These are phyloP conservation scores for Cladopsammia gracilis DNA, from an alignment of 64 coral and sea anemone species.

Conservation along the genomic window DNA sequence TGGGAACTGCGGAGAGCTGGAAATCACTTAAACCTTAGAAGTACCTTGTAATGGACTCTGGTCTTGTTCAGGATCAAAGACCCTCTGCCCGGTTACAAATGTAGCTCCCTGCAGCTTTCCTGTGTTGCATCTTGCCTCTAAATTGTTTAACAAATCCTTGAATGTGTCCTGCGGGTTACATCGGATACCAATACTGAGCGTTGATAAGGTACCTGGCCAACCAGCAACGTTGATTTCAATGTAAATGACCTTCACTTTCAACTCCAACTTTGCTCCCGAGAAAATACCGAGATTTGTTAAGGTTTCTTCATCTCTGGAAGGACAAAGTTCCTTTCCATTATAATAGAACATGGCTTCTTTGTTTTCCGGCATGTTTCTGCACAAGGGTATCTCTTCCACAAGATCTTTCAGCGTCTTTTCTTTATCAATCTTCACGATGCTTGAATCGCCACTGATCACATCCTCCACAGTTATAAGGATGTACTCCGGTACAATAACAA, in stretches of 20 bases:
- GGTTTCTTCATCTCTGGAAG: neutral
- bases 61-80: conserved; percentile 1
- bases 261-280: neutral
- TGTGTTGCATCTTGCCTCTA: neutral
- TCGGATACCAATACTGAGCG: too few species aligned
- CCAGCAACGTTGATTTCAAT: neutral
- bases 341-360: neutral
- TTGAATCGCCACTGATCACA: neutral
- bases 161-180: conserved; percentile 11
- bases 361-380: neutral
- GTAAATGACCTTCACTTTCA: neutral
- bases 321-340: neutral
- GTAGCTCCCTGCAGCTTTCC: neutral
- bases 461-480: conserved; percentile 3
- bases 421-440: neutral
- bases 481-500: neutral
- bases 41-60: neutral
- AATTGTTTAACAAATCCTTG: neutral
- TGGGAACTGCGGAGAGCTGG: too few species aligned
- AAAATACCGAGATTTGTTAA: conserved; percentile 10
- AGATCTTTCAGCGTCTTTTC: neutral
- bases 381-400: neutral
- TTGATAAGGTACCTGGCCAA: too few species aligned
- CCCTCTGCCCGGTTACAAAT: neutral
- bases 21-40: too few species aligned